Base-by-base conservation (phyloP, 1,140 invertebrate species). In the Akabosia matsudoensis region DNA sequence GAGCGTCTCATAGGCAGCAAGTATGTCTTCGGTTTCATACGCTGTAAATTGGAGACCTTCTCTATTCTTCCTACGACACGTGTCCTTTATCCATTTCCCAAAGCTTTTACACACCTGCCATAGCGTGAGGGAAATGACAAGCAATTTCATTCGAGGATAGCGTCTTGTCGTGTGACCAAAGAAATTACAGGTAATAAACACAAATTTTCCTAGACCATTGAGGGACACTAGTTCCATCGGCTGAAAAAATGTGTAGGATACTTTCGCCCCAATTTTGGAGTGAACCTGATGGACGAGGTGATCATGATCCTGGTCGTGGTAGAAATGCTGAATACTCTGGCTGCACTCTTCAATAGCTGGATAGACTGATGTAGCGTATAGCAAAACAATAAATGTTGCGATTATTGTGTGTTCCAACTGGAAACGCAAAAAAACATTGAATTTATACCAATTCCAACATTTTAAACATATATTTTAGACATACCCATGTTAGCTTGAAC, bases 31-130 rank as follows among this genome's bases (percentile, higher is more conserved):
- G n/a, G 24, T 61, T 61, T 61, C 54, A 24, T 61, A 22, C 4
- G 37, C 37, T 22, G 14, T 51, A 51, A 51, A n/a, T 22, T 61
- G 54, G 14, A 10, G 24, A 4, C 14, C n/a, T 61, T 61, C 14
- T 61, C 24, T 22, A 45, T 45, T 7, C 37, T 45, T 45, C 18
- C 18, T 45, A 45, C 37, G 37, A 45, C 37, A 18, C 37, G 13
- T 61, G 4, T 61, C 24, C 24, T 67, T 7, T 4, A 67, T 4
- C 10, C 13, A 67, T 30, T 30, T 30, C 4, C 24, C 24, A 67
- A 67, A 67, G 31, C 61, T 67, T 67, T 28, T 67, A 67, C 61
- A 67, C 3, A 67, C 7, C n/a, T 67, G 24, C 61, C 61, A 67
- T 13, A 67, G 31, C 1, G 61, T 67, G 13, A 67, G 22, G 13